Conservation (phyloP, 2,888 invertebrate species). For the Himalopsyche anomala region DNA sequence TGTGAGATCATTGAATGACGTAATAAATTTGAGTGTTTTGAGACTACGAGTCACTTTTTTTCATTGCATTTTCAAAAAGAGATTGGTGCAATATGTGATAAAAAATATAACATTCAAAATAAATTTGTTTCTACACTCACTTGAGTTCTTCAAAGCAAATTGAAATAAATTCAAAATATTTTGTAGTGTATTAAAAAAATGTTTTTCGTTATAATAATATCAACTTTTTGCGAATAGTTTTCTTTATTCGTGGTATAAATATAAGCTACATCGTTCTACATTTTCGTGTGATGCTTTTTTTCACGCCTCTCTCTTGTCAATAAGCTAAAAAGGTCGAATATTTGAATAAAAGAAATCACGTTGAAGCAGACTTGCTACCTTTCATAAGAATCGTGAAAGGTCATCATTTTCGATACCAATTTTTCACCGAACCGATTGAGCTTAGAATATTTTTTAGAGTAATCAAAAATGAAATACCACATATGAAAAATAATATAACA, state of each 20-base stretch:
- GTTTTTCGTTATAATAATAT: too few species aligned
- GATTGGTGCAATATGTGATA: too few species aligned
- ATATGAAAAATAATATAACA: not conserved
- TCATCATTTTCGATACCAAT: conserved; percentile 11
- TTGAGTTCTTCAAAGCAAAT: too few species aligned
- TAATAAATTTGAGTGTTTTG: not conserved
- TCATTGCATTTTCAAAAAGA: too few species aligned
- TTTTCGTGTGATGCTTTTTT: not conserved
- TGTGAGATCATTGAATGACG: conserved; percentile 16
- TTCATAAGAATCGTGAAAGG: conserved; percentile 35
- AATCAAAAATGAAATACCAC: not conserved
- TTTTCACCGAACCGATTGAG: not conserved
- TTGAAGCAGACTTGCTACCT: not conserved
- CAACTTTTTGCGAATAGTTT: not conserved
- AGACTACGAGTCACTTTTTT: too few species aligned
- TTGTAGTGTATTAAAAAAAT: too few species aligned
- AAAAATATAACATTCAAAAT: too few species aligned
- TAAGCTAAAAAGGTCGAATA: conserved; percentile 24
- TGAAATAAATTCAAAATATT: too few species aligned
- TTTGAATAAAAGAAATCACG: conserved; percentile 43
- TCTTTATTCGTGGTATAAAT: not conserved
- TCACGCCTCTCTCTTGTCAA: conserved; percentile 2
- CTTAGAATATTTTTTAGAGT: not conserved
- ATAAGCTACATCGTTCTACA: not conserved
- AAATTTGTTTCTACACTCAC: too few species aligned